These are phyloP conservation scores for Calephelis virginiensis DNA, from an alignment of 1,140 invertebrate species.

Conservation along the genomic window DNA sequence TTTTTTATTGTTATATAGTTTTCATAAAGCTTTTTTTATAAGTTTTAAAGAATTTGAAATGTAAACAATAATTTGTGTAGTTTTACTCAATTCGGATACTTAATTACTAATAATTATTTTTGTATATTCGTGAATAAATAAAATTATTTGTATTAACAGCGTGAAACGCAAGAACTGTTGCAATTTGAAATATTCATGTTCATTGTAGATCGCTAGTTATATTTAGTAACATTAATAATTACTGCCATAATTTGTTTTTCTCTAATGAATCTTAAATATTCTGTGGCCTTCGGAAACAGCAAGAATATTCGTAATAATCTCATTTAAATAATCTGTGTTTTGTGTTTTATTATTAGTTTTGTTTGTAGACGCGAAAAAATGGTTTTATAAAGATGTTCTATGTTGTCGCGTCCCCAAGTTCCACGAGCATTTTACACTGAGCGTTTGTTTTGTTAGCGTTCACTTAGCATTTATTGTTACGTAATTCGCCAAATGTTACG, in stretches of 20 bases:
- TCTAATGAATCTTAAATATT: conserved; percentile 6
- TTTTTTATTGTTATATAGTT: no score
- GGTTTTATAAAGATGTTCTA: background rate
- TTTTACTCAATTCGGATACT: background rate
- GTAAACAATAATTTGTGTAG: background rate
- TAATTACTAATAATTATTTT: background rate
- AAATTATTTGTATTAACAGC: background rate
- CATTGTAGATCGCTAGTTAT: conserved; percentile 11
- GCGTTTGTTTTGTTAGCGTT: conserved; percentile 7
- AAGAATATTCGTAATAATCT: conserved; percentile 2
- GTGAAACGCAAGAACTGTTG: background rate
- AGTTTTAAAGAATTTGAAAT: no score
- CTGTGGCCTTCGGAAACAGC: background rate
- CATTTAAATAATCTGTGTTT: conserved; percentile 5
- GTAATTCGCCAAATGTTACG: conserved; percentile 30
- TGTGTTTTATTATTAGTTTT: background rate
- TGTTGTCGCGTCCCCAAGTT: background rate
- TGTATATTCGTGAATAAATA: background rate
- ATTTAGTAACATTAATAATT: conserved; percentile 6
- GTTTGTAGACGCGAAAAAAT: background rate
- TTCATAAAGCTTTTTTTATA: no score
- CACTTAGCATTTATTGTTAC: conserved; percentile 22
- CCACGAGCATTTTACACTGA: conserved; percentile 1
- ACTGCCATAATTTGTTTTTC: background rate
- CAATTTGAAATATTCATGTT: background rate